These are phyloP conservation scores for Globia sparganii DNA, from an alignment of 2,888 invertebrate genomes.

Conservation along the genomic window DNA sequence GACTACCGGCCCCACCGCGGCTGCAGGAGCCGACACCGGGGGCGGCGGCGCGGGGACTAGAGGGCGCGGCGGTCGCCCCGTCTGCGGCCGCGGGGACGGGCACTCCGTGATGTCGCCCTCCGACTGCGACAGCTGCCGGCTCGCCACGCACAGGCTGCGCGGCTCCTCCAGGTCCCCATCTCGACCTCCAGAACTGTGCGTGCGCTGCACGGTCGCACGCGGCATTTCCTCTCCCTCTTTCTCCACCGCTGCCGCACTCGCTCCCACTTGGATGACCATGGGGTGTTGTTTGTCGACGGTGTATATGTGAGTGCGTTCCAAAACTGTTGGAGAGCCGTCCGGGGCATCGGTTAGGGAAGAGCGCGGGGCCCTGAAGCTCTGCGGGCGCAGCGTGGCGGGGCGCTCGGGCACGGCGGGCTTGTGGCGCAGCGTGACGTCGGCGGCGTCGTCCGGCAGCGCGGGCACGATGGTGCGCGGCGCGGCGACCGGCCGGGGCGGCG, in stretches of 20 bases:
- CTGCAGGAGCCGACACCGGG: constrained; percentile 63
- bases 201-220: constrained; percentile 84
- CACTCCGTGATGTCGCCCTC: constrained; percentile 91
- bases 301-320: constrained; percentile 93
- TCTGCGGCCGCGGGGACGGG: constrained; percentile 80
- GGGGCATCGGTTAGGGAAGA: constrained; percentile 75
- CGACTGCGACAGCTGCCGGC: constrained; percentile 89
- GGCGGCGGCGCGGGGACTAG: constrained; percentile 82
- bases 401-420: constrained; percentile 96
- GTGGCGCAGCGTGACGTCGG: constrained; percentile 90
- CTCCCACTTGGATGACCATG: constrained; percentile 91
- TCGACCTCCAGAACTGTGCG: constrained; percentile 86
- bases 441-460: constrained; percentile 72
- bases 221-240: constrained; percentile 73
- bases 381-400: constrained; percentile 92
- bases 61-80: constrained; percentile 80
- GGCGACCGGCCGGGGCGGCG: constrained; percentile 77
- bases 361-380: constrained; percentile 87
- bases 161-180: constrained; percentile 85
- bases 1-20: constrained; percentile 25
- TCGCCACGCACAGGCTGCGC: constrained; percentile 80
- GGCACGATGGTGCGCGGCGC: constrained; percentile 86
- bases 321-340: constrained; percentile 83
- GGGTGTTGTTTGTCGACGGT: constrained; percentile 94
- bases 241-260: constrained; percentile 48